These are phyloP conservation scores for Erpobdella octoculata DNA, from an alignment of 2,888 invertebrate species.

Conservation along the genomic window DNA sequence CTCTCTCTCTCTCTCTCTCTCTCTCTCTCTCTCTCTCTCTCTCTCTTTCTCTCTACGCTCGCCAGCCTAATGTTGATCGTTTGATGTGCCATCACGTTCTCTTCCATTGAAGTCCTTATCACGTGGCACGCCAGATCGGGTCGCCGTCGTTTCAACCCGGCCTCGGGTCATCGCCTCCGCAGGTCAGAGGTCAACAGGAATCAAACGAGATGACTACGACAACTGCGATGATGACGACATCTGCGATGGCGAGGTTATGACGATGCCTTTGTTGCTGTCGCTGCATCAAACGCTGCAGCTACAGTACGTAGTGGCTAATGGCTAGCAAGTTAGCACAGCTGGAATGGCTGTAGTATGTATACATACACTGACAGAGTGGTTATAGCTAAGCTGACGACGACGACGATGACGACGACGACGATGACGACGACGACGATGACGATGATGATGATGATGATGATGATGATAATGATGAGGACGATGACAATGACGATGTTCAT, in stretches of 20 bases:
- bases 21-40: too few relatives aligned
- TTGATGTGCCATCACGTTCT: constrained; percentile 6
- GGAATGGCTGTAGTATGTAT: too few relatives aligned
- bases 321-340: too few relatives aligned
- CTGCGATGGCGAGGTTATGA: background rate
- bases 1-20: too few relatives aligned
- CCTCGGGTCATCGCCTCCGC: constrained; percentile 3
- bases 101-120: constrained; percentile 16
- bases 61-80: background rate
- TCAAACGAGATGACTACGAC: constrained; percentile 1
- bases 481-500: constrained; percentile 4
- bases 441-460: constrained; percentile 21
- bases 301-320: too few relatives aligned
- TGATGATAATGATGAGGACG: constrained; percentile 20
- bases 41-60: too few relatives aligned
- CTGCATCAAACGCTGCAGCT: too few relatives aligned
- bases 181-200: constrained; percentile 18
- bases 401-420: too few relatives aligned
- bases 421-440: constrained; percentile 5
- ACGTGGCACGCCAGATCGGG: constrained; percentile 8
- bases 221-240: background rate
- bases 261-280: too few relatives aligned
- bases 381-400: too few relatives aligned
- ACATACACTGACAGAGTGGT: too few relatives aligned
- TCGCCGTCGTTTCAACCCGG: constrained; percentile 9